Evolutionary conservation across 2,888 invertebrate species (phyloP).

Genomic region (Coremacera marginata): DNA sequence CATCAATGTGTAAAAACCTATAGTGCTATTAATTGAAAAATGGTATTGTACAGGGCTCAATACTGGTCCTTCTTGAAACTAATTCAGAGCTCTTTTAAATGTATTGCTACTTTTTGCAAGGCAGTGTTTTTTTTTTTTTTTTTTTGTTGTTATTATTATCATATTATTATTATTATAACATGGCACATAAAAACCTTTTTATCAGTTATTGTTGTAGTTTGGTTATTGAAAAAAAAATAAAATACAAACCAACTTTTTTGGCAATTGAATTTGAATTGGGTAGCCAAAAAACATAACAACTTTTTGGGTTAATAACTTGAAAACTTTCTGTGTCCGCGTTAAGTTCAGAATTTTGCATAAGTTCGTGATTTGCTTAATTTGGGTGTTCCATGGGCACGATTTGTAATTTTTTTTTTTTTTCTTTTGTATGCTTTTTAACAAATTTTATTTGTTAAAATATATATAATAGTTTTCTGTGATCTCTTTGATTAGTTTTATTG

Average conservation of each 20-base stretch:
- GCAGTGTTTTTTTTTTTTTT: no score
- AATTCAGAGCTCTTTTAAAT: no score
- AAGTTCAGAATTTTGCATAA: constrained; percentile 52
- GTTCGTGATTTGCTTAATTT: constrained; percentile 53
- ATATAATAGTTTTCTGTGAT: neutral
- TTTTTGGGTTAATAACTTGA: neutral
- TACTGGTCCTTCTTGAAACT: no score
- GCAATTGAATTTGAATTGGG: neutral
- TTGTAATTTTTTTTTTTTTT: constrained; percentile 21
- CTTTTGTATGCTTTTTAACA: neutral
- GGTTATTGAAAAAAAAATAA: neutral
- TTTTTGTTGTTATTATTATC: neutral
- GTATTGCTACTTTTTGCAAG: no score
- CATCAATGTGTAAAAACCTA: no score
- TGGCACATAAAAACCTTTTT: neutral
- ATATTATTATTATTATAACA: neutral
- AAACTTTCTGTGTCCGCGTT: constrained; percentile 3
- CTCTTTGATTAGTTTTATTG: neutral
- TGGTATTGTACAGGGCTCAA: no score
- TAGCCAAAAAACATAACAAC: neutral
- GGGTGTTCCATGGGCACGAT: constrained; percentile 45
- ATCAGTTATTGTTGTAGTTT: neutral
- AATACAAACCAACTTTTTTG: neutral
- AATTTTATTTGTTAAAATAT: constrained; percentile 30
- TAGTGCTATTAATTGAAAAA: no score